phyloP scores from a whole-genome alignment of 2,113 vertebrate species.

The Penelope pileata region DNA sequence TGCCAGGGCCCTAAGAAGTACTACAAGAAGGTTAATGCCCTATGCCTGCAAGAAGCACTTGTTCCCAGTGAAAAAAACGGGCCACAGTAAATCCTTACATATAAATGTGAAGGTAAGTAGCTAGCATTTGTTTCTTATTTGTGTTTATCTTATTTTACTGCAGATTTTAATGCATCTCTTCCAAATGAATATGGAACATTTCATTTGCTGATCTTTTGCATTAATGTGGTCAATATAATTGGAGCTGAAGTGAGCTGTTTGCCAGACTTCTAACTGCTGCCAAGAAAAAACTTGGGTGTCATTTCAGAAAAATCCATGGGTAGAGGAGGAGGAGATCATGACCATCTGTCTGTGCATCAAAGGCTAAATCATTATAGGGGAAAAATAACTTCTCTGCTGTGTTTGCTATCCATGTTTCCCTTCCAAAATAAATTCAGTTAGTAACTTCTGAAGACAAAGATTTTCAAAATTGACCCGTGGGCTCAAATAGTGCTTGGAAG shows the following conservation, averaged over 20 bases:
- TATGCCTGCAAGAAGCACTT: background rate
- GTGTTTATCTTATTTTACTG: slow-evolving; percentile 65
- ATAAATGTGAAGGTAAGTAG: background rate
- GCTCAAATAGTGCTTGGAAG: background rate
- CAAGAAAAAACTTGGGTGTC: slow-evolving; percentile 85
- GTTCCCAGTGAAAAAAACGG: background rate
- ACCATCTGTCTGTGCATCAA: slow-evolving; percentile 78
- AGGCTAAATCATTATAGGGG: slow-evolving; percentile 55
- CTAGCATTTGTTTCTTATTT: slow-evolving; percentile 64
- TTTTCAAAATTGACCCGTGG: slow-evolving; percentile 43
- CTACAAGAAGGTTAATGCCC: background rate
- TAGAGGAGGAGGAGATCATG: slow-evolving; percentile 77
- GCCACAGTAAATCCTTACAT: background rate
- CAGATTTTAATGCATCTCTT: slow-evolving; percentile 75
- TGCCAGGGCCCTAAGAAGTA: background rate
- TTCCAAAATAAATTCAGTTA: slow-evolving; percentile 40
- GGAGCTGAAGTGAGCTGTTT: slow-evolving; percentile 78
- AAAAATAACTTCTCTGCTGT: slow-evolving; percentile 49
- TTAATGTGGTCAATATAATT: slow-evolving; percentile 82
- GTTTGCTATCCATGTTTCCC: slow-evolving; percentile 36
- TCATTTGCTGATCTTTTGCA: slow-evolving; percentile 79
- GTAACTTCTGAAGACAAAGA: slow-evolving; percentile 20
- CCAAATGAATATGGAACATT: slow-evolving; percentile 76
- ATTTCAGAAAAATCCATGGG: slow-evolving; percentile 81
- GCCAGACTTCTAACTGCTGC: slow-evolving; percentile 80